These are phyloP conservation scores for Eugnorisma glareosa DNA, from an alignment of 2,888 invertebrate species.

Conservation along the genomic window DNA sequence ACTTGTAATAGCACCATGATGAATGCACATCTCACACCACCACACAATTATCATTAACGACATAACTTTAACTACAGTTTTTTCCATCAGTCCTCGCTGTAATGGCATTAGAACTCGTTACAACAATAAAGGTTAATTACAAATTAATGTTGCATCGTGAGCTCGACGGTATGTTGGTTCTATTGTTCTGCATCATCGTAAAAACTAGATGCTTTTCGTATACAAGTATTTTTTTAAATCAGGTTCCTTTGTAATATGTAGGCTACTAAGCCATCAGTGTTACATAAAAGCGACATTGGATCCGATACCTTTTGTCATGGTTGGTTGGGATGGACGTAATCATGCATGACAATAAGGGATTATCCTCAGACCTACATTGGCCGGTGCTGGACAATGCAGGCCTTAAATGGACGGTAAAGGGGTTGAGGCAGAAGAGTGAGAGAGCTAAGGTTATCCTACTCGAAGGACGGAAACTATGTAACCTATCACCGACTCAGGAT, in stretches of 20 bases:
- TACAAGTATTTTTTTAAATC: constrained; percentile 30
- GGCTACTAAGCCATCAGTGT: constrained; percentile 46
- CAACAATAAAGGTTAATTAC: constrained; percentile 64
- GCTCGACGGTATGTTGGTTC: constrained; percentile 44
- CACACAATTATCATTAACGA: constrained; percentile 35
- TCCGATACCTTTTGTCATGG: constrained; percentile 49
- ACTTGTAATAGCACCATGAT: background rate
- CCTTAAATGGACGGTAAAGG: constrained; percentile 17
- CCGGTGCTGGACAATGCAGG: constrained; percentile 34
- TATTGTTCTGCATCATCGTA: constrained; percentile 51
- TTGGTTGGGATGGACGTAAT: constrained; percentile 45
- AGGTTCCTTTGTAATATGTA: constrained; percentile 20
- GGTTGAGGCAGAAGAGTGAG: constrained; percentile 19
- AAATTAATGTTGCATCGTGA: constrained; percentile 55
- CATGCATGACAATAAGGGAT: constrained; percentile 53
- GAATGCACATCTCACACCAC: constrained; percentile 18
- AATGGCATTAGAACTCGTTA: constrained; percentile 61
- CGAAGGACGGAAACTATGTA: background rate
- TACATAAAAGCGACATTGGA: constrained; percentile 47
- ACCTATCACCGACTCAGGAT: background rate
- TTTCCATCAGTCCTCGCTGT: constrained; percentile 40
- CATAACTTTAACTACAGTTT: constrained; percentile 21
- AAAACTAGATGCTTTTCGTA: constrained; percentile 40
- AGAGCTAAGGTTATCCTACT: constrained; percentile 5
- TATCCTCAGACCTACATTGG: constrained; percentile 24